Conservation (phyloP, 2,888 invertebrate species). For the Mesorhabditis spiculigera region DNA sequence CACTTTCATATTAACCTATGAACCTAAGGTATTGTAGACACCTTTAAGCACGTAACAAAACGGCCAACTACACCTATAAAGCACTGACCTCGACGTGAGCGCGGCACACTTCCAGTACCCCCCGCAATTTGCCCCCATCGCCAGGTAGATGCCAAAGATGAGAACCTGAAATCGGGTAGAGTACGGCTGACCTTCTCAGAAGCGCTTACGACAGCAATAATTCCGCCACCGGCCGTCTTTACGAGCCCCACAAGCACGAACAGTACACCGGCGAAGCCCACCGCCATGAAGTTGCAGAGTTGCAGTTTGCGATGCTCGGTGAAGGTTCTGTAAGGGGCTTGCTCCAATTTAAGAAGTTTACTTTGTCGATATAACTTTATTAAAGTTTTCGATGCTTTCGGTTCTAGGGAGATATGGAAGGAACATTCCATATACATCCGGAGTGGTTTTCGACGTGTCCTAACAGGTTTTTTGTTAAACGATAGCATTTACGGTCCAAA, state of each 20-base stretch:
- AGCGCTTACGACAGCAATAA: background rate
- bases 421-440: too few species aligned
- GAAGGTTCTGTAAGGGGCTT: background rate
- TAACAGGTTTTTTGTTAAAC: too few species aligned
- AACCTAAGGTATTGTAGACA: too few species aligned
- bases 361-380: too few species aligned
- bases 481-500: too few species aligned
- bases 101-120: background rate
- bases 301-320: background rate
- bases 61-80: too few species aligned
- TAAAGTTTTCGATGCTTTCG: too few species aligned
- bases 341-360: background rate
- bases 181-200: background rate
- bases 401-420: too few species aligned
- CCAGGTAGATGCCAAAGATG: background rate
- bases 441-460: too few species aligned
- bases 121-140: conserved; percentile 4
- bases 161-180: background rate
- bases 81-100: background rate
- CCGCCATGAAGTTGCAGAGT: background rate
- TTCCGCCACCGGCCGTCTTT: background rate
- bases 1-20: background rate
- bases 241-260: background rate
- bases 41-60: too few species aligned
- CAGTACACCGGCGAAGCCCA: background rate